Evolutionary conservation across 2,113 vertebrate species (phyloP), one percentile per base, ranked within the genome.

Genomic region (Marmota monax): DNA sequence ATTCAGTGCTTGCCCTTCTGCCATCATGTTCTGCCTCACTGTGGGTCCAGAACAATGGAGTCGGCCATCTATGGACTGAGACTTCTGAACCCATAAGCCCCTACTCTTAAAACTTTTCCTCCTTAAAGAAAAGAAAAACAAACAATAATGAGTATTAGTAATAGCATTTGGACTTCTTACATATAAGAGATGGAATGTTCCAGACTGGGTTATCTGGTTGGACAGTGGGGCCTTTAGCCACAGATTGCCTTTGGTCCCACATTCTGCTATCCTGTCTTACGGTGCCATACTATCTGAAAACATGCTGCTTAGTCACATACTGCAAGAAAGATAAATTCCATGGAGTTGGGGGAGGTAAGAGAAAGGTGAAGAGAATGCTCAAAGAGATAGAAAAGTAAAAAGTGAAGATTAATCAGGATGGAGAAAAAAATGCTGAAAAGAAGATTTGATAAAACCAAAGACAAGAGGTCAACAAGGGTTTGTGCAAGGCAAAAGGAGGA

Each of bases 81-180:
- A 63, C 61, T 27, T 63, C 61, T 63, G 23, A 63, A 27, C 61
- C 61, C 23, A 63, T 27, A 7, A 63, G 61, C 3, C 23, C 23
- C 61, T 63, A 8, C 61, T 63, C 61, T 63, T 63, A 63, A 63
- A 63, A 63, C 56, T 63, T 63, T 63, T 27, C 61, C 23, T 63
- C 58, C 58, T 61, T 9, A 1, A 10, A 63, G 10, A 63, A 25
- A 63, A 61, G 23, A 10, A 63, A 4, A 63, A 27, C 25, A 3
- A 27, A 63, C 61, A 27, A 63, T 0, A 1, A 0, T 22, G 1
- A 9, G 16, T 29, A n/a, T 63, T 27, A 9, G 27, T 9, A 20
- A 32, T 1, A 56, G 22, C 32, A 27, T 11, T 51, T 93, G 67
- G 39, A n/a, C 37, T 94, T 58, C 18, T 25, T 74, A 70, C 13